These are phyloP conservation scores for Piprites chloris DNA, from an alignment of 2,113 vertebrate species.

Conservation along the genomic window DNA sequence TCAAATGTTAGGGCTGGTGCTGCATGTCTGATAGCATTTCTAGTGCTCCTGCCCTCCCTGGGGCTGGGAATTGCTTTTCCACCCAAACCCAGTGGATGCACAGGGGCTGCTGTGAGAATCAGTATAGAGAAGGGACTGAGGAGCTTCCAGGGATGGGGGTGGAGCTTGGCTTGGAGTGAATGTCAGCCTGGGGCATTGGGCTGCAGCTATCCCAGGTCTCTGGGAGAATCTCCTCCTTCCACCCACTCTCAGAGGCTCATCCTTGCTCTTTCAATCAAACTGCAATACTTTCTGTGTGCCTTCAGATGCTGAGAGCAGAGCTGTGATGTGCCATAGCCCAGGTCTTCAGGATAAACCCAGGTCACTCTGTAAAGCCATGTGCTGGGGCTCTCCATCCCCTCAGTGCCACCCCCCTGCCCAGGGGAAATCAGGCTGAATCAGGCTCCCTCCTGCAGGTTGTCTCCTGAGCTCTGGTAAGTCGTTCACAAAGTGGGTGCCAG, in stretches of 20 bases:
- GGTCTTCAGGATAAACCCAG: background rate
- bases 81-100: background rate
- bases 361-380: background rate
- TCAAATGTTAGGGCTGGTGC: background rate
- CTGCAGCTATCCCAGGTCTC: background rate
- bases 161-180: background rate
- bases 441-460: background rate
- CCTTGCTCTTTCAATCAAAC: background rate
- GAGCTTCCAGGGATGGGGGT: background rate
- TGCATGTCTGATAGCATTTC: background rate
- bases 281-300: background rate
- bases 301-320: background rate
- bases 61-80: background rate
- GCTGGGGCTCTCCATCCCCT: background rate
- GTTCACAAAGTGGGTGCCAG: background rate
- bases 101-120: background rate
- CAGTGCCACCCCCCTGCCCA: fast-evolving
- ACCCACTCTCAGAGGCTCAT: fast-evolving
- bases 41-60: background rate
- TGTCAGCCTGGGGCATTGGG: fast-evolving
- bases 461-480: background rate
- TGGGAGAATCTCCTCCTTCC: background rate
- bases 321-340: fast-evolving
- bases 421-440: background rate
- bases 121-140: background rate